Percentiles rank a stretch among this genome's conserved stretches.
Conservation (phyloP, 2,113 vertebrate genomes). For the Leptocoma aspasia region DNA sequence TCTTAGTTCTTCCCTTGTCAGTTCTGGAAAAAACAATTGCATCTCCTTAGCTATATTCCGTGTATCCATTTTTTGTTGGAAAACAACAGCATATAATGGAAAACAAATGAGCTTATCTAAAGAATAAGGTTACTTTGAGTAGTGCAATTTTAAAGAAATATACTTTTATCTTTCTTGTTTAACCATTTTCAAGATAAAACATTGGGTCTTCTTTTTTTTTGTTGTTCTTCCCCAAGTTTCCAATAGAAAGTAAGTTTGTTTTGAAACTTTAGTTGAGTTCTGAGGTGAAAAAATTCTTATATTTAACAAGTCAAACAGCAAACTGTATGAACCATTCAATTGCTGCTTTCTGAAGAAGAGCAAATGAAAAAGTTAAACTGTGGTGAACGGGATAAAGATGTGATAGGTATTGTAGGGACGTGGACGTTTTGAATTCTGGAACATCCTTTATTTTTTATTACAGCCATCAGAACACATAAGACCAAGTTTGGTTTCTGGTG, state of each 20-base stretch:
- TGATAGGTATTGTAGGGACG: background rate
- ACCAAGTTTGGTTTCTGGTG: slow-evolving; percentile 9
- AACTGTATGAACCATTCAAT: background rate
- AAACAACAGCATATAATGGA: background rate
- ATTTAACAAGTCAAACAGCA: background rate
- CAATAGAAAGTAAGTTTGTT: background rate
- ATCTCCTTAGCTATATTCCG: background rate
- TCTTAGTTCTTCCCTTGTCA: background rate
- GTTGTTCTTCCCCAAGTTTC: background rate
- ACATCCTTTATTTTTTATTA: background rate
- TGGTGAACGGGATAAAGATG: background rate
- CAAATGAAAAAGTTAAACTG: background rate
- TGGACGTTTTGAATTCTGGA: background rate
- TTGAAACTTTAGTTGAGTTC: background rate
- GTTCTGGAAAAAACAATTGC: background rate
- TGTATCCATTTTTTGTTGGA: background rate
- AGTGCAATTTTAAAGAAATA: background rate
- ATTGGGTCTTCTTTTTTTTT: background rate
- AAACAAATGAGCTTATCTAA: background rate
- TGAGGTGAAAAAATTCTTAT: background rate
- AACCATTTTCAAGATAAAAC: background rate
- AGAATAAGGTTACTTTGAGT: background rate
- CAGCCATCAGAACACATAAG: background rate
- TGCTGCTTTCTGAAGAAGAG: slow-evolving; percentile 10
- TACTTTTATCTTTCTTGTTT: background rate